Percentiles rank a stretch among this genome's conserved stretches.
Conservation (phyloP, 2,888 invertebrate genomes). For the Drosophila pseudotakahashii region DNA sequence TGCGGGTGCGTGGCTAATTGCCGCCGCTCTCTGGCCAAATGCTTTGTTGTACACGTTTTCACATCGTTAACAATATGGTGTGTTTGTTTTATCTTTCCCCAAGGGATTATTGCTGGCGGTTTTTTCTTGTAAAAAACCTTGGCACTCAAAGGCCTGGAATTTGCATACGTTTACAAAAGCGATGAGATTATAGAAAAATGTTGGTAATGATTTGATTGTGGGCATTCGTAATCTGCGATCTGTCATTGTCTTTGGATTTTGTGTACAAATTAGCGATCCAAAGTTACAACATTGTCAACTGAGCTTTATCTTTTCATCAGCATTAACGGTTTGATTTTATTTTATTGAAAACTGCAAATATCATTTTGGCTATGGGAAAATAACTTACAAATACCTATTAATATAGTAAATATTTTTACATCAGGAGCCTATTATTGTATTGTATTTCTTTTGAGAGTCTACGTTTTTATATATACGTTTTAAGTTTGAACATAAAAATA, state of each 20-base stretch:
- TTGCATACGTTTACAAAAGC: conserved; percentile 62
- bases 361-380: not conserved
- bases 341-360: not conserved
- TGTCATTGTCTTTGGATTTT: conserved; percentile 27
- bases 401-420: not conserved
- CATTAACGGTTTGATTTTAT: conserved; percentile 1
- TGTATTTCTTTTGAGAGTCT: not conserved
- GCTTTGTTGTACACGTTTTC: conserved; percentile 69
- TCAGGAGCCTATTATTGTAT: not conserved
- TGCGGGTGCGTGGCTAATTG: conserved; percentile 76
- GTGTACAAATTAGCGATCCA: conserved; percentile 23
- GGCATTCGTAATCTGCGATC: conserved; percentile 30
- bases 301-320: conserved; percentile 1
- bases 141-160: conserved; percentile 67
- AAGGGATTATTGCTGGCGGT: conserved; percentile 28
- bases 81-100: conserved; percentile 28
- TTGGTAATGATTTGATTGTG: conserved; percentile 64
- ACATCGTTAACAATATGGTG: conserved; percentile 67
- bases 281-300: conserved; percentile 24
- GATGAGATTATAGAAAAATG: conserved; percentile 37
- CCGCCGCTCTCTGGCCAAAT: conserved; percentile 32
- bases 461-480: too few species aligned
- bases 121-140: conserved; percentile 69
- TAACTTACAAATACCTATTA: not conserved
- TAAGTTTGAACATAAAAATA: conserved; percentile 3